Evolutionary conservation across 1,140 invertebrate genomes (phyloP), one percentile per base, ranked within the genome.

Genomic region (Cepaea nemoralis): DNA sequence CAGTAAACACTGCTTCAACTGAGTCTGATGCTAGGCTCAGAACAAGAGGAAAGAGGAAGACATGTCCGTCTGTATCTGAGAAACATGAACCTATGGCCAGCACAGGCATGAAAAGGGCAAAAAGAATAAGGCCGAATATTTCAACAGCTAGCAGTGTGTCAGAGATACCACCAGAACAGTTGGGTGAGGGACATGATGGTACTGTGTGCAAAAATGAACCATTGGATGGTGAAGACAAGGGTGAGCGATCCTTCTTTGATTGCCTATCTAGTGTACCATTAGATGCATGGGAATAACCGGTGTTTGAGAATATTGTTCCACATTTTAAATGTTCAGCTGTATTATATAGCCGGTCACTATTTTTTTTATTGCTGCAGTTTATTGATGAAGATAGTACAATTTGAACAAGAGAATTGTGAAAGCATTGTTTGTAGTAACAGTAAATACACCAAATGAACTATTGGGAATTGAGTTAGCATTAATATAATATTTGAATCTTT

Each of bases 171-270:
- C 27, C 16, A 31, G 59, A 10, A 2, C 27, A 63, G 5, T 63
- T 63, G 27, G 22, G 27, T 63, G n/a, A 6, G 6, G 27, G 59
- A 31, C 6, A 63, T 27, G 27, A 63, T 6, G 59, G 33, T 2
- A 63, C 10, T 31, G 27, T 63, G 1, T 55, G 50, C n/a, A 24
- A 55, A 8, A 55, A 22, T 55, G 50, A 55, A 19, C 19, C 5
- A 55, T 16, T 63, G n/a, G 33, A 6, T 31, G 16, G 33, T 31
- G 77, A 78, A 16, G 77, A 78, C 2, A 78, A 69, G 24, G n/a
- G 24, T 19, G 63, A 69, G 33, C 10, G 77, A 1, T 78, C 77
- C 42, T 69, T 78, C 39, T 78, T 78, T 78, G 77, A 78, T 27
- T 78, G 77, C 40, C 48, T 78, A 31, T 31, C 59, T n/a, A 69